Percentiles rank a stretch among this genome's conserved stretches.
phyloP scores from a whole-genome alignment of 1,140 invertebrate species.

The Zaprionus ghesquierei region DNA sequence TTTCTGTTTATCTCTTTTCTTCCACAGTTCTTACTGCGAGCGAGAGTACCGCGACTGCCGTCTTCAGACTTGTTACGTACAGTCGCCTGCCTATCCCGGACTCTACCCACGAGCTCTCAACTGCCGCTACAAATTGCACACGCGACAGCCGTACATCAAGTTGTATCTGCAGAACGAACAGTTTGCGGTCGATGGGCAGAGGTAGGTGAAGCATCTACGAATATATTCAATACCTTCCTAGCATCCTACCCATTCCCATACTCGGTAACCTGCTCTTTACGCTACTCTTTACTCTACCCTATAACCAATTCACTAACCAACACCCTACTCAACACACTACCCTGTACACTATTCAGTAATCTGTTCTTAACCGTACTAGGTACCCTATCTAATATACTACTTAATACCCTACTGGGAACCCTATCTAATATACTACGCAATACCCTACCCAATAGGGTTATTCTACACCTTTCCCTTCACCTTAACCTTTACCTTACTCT shows the following conservation, averaged over 20 bases:
- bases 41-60: constrained; percentile 92
- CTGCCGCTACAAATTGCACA: constrained; percentile 94
- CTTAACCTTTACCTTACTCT: no score
- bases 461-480: no score
- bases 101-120: constrained; percentile 94
- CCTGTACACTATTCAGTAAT: no score
- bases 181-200: constrained; percentile 95
- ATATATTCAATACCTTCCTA: neutral
- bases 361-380: no score
- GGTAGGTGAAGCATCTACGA: constrained; percentile 83
- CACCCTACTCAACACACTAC: neutral
- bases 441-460: neutral
- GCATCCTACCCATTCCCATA: no score
- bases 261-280: no score
- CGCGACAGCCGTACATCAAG: constrained; percentile 93
- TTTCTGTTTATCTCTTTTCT: neutral
- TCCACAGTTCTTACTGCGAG: constrained; percentile 91
- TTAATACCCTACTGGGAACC: neutral
- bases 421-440: neutral
- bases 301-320: neutral
- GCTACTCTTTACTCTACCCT: no score
- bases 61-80: constrained; percentile 95
- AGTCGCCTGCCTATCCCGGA: constrained; percentile 95
- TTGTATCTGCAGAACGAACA: constrained; percentile 96
- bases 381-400: neutral